phyloP scores from a whole-genome alignment of 1,140 invertebrate genomes.

The Lepidotrigona ventralis region DNA sequence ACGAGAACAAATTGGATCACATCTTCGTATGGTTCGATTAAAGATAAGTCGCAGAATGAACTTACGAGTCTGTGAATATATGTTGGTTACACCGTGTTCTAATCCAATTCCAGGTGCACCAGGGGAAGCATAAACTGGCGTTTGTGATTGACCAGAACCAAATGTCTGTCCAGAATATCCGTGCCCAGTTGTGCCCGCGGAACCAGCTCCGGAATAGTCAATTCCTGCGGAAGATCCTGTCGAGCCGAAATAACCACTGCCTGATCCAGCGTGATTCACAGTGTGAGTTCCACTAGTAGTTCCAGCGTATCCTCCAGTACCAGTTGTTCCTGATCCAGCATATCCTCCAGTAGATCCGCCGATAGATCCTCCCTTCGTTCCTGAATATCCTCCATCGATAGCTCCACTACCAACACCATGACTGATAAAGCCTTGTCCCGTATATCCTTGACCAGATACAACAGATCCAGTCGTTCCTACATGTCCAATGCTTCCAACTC shows the following conservation, averaged over 20 bases:
- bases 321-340: background rate
- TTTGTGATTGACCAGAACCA: constrained; percentile 1
- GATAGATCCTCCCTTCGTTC: background rate
- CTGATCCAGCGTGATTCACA: too few species aligned
- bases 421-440: constrained; percentile 6
- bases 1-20: background rate
- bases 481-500: background rate
- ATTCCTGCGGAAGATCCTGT: too few species aligned
- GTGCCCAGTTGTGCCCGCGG: background rate
- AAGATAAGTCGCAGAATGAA: background rate
- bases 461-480: background rate
- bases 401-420: background rate
- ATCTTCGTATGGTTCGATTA: background rate
- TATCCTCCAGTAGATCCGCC: constrained; percentile 16
- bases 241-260: too few species aligned
- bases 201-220: background rate
- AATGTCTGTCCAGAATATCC: background rate
- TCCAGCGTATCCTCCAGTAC: background rate
- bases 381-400: background rate
- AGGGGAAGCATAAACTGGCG: constrained; percentile 17
- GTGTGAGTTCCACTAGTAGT: too few species aligned
- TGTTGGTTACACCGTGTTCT: background rate
- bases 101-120: background rate
- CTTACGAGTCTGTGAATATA: constrained; percentile 28
- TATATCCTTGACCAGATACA: background rate